Percentiles rank a stretch among this genome's conserved stretches.
These are phyloP conservation scores for Neomorphus geoffroyi DNA, from an alignment of 2,797 vertebrate genomes.

Conservation along the genomic window DNA sequence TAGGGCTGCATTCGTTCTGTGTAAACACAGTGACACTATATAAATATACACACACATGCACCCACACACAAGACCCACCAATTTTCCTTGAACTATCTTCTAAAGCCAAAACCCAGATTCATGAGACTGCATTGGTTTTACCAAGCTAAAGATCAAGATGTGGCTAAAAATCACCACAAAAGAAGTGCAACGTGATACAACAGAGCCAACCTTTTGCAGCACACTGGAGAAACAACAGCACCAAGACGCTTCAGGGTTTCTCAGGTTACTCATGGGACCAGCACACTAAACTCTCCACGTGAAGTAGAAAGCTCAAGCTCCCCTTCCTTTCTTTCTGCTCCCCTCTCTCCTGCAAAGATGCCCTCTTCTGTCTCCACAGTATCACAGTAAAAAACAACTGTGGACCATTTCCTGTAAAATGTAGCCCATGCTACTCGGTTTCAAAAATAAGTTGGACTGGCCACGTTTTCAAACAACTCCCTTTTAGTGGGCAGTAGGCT, in stretches of 20 bases:
- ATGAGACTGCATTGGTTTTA: not conserved
- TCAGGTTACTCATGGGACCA: not conserved
- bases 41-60: not conserved
- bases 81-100: not conserved
- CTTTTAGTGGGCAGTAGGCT: not conserved
- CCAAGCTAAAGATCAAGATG: not conserved
- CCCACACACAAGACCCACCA: not conserved
- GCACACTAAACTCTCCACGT: fast-evolving
- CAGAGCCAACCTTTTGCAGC: not conserved
- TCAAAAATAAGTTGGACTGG: not conserved
- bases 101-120: not conserved
- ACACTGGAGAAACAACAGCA: not conserved
- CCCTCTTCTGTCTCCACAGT: not conserved
- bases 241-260: not conserved
- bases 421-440: fast-evolving
- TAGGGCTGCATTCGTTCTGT: not conserved
- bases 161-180: not conserved
- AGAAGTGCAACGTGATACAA: not conserved
- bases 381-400: fast-evolving
- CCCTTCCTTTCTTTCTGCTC: not conserved
- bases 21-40: not conserved
- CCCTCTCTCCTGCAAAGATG: not conserved
- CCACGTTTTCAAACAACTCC: not conserved
- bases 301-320: not conserved
- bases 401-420: fast-evolving